Conservation (phyloP, 1,140 invertebrate genomes). For the Drosophila mojavensis region DNA sequence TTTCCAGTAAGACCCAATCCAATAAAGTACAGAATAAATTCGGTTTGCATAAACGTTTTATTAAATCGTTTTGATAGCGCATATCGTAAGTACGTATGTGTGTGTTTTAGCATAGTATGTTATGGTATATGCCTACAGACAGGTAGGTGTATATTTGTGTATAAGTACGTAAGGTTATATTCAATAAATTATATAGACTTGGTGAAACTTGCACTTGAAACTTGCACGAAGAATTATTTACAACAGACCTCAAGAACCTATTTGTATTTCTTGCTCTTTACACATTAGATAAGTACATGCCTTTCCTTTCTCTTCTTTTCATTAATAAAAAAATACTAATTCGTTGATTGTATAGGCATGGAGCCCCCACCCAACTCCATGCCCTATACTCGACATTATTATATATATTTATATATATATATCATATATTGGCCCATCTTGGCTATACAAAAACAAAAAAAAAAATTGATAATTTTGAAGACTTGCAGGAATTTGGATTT, state of each 20-base stretch:
- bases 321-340: conserved; percentile 51
- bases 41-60: conserved; percentile 45
- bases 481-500: too few species aligned
- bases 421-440: not conserved
- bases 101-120: conserved; percentile 8
- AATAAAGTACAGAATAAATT: too few species aligned
- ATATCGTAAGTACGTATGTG: conserved; percentile 50
- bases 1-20: too few species aligned
- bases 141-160: conserved; percentile 2
- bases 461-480: conserved; percentile 2
- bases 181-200: conserved; percentile 74
- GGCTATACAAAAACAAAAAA: conserved; percentile 14
- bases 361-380: not conserved
- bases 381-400: too few species aligned
- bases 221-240: conserved; percentile 70
- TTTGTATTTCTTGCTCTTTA: conserved; percentile 24
- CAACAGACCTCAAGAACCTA: conserved; percentile 52
- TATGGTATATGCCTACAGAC: not conserved
- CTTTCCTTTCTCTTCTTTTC: conserved; percentile 8
- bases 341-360: conserved; percentile 46
- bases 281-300: conserved; percentile 54
- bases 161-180: conserved; percentile 35
- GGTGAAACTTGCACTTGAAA: conserved; percentile 28
- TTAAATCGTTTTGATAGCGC: conserved; percentile 62
- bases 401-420: conserved; percentile 1